A percentile compares a stretch with the other conserved stretches of the same genome.
Evolutionary conservation across 92 coral and sea anemone species (phyloP).

Genomic region (Meandrina meandrites): DNA sequence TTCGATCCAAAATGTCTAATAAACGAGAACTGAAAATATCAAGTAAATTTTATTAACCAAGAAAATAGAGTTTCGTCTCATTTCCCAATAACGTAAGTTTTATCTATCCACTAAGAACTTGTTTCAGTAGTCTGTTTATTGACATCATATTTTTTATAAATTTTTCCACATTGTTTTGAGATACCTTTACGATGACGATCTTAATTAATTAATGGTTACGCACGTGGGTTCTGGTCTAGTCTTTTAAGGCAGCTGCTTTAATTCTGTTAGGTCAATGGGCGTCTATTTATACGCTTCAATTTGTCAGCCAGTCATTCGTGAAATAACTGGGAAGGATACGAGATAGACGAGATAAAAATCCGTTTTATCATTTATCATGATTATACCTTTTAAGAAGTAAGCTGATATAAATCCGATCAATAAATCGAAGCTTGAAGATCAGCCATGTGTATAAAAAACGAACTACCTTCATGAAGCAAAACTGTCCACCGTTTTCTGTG

Average conservation of each 20-base stretch:
- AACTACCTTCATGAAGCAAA: neutral
- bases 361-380: neutral
- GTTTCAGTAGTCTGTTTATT: neutral
- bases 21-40: too few species aligned
- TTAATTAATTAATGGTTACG: conserved; percentile 17
- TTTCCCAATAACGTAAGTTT: neutral
- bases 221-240: neutral
- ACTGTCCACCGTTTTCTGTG: neutral
- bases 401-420: neutral
- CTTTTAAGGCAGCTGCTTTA: neutral
- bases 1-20: neutral
- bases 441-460: neutral
- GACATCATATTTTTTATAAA: neutral
- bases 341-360: neutral
- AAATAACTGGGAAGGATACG: too few species aligned
- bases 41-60: neutral
- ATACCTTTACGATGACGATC: conserved; percentile 10
- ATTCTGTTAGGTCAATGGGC: neutral
- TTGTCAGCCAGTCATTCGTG: conserved; percentile 5
- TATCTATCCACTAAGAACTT: neutral
- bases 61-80: neutral
- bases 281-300: neutral
- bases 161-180: neutral
- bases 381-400: neutral
- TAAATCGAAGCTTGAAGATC: neutral